These are phyloP conservation scores for Triplophysa rosa DNA, from an alignment of 2,113 vertebrate species.

Conservation along the genomic window DNA sequence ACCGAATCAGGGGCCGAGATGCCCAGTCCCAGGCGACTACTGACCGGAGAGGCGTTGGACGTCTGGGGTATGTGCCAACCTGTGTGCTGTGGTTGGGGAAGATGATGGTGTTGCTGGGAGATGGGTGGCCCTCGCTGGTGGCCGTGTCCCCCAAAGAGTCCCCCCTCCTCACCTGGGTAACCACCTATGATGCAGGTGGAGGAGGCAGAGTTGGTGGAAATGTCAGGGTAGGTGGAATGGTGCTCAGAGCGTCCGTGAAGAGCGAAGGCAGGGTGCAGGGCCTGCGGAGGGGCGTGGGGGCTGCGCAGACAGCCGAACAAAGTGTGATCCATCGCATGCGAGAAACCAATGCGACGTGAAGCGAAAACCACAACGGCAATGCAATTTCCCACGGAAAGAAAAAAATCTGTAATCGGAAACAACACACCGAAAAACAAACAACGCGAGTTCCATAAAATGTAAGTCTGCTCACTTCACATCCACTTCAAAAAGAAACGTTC, in stretches of 20 bases:
- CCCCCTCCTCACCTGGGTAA: constrained; percentile 85
- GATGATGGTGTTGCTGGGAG: constrained; percentile 81
- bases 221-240: constrained; percentile 91
- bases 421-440: constrained; percentile 11
- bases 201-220: constrained; percentile 82
- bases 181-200: constrained; percentile 90
- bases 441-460: constrained; percentile 46
- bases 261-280: constrained; percentile 90
- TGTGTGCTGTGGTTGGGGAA: constrained; percentile 84
- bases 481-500: constrained; percentile 32
- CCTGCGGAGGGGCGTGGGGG: constrained; percentile 89
- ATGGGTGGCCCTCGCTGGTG: constrained; percentile 75
- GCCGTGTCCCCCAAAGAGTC: constrained; percentile 89
- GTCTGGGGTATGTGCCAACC: constrained; percentile 92
- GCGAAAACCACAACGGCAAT: constrained; percentile 7
- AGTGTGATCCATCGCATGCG: constrained; percentile 90
- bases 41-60: constrained; percentile 73
- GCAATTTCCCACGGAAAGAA: constrained; percentile 52
- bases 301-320: constrained; percentile 97
- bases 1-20: constrained; percentile 83
- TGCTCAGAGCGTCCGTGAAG: constrained; percentile 95
- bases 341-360: not conserved
- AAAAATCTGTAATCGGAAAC: constrained; percentile 29
- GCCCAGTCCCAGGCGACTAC: constrained; percentile 83
- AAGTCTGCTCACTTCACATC: constrained; percentile 48